Percentiles rank a stretch among this genome's conserved stretches.
Evolutionary conservation across 1,140 invertebrate genomes (phyloP).

Genomic region (Bombus superbus): DNA sequence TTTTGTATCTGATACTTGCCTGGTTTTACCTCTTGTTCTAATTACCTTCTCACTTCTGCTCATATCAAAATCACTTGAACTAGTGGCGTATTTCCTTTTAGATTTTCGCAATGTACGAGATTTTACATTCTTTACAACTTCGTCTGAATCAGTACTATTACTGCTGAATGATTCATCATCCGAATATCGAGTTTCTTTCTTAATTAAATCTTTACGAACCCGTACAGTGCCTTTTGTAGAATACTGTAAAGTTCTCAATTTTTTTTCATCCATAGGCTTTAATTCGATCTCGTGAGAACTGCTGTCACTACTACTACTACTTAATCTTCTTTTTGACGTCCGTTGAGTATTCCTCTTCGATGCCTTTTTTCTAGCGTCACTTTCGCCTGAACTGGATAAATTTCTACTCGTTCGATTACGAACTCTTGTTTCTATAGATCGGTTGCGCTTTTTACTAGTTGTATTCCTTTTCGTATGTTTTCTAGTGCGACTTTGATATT

Average conservation of each 20-base stretch:
- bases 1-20: neutral
- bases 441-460: conserved; percentile 53
- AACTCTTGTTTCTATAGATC: conserved; percentile 35
- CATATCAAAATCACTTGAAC: conserved; percentile 20
- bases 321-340: conserved; percentile 49
- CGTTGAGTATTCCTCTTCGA: conserved; percentile 37
- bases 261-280: conserved; percentile 39
- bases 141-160: conserved; percentile 39
- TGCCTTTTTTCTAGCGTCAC: conserved; percentile 44
- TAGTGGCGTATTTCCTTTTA: conserved; percentile 35
- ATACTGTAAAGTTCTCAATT: conserved; percentile 19
- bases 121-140: conserved; percentile 22
- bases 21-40: conserved; percentile 43
- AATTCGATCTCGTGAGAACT: conserved; percentile 31
- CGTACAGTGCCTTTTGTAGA: conserved; percentile 41
- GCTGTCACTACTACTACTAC: conserved; percentile 50
- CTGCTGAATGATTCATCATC: conserved; percentile 38
- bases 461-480: conserved; percentile 54
- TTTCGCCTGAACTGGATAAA: conserved; percentile 58
- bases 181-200: conserved; percentile 52
- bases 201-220: conserved; percentile 55
- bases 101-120: conserved; percentile 35
- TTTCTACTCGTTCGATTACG: conserved; percentile 45
- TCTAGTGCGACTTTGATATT: conserved; percentile 34
- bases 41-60: conserved; percentile 29